Evolutionary conservation across 1,140 invertebrate genomes (phyloP), one percentile per base, ranked within the genome.

Genomic region (Hyphantria cunea): DNA sequence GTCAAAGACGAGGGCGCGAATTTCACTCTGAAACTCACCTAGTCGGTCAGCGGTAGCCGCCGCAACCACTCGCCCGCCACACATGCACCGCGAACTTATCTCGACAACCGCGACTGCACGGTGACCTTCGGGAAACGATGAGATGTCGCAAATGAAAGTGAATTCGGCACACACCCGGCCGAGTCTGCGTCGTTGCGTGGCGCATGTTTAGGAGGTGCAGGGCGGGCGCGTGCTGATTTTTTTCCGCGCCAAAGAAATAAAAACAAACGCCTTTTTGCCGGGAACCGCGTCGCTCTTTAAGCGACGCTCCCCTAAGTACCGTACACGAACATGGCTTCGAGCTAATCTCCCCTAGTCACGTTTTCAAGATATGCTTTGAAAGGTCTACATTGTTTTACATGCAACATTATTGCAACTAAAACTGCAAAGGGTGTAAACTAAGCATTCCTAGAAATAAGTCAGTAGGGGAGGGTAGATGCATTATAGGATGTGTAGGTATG

Each of bases 111-210:
- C 69, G 68, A 50, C 69, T 84, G 80, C 83, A 82, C 84, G 78
- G 78, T 91, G 90, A 91, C 90, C 90, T 91, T 90, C 90, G 85
- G 78, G 78, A 81, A 58, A 82, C 81, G 86, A 83, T 81, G 83
- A 77, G 85, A 88, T 88, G 82, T 86, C 88, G 82, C 86, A 86
- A 90, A 89, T 88, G 90, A 91, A 91, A 91, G 90, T 91, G 90
- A 91, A 91, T 86, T 78, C 80, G 76, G 83, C 79, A 82, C 73
- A 74, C 76, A 76, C 76, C 81, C 85, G 79, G 69, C 74, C 85
- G 80, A 79, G 75, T 80, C 84, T 87, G 88, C 89, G 89, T 88
- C 86, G 86, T 81, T 87, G 90, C 88, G 85, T 88, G 84, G 90
- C 90, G 90, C 89, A 91, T 90, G 88, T 87, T 86, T 87, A 89